Evolutionary conservation across 2,113 vertebrate species (phyloP), one percentile per base, ranked within the genome.

Genomic region (Merops nubicus): DNA sequence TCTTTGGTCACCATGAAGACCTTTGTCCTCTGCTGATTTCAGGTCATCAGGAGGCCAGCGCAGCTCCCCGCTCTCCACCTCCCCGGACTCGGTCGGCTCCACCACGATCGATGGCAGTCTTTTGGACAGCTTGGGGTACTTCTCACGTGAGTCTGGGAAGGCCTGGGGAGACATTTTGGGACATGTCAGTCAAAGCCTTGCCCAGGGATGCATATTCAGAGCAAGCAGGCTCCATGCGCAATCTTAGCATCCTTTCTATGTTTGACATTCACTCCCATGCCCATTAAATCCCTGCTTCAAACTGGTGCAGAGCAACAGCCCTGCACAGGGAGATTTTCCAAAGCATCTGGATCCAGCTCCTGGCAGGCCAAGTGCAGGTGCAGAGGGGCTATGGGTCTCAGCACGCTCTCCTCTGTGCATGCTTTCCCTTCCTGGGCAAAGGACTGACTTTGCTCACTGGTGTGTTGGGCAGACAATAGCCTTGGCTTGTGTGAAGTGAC

Each of bases 61-160:
- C 6, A 99, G 98, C 98, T 99, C 99, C 31, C 99, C 99, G 0
- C 99, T 99, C 96, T 99, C 99, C 91, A 99, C 99, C 57, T 99
- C 98, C 3, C 98, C 96, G 1, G 95, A 97, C 42, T 99, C 98
- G 0, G 98, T 98, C 0, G 99, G 98, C 96, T 99, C 99, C 88
- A 99, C 99, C 63, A 99, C 98, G 8, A 99, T 99, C 1, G 99
- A 99, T 0, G 99, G 99, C 88, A 99, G 97, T 50, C 99, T 98
- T 96, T 99, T 99, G 80, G 98, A 98, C 96, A 99, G 78, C 97
- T 99, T 99, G 23, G 99, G 98, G 81, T 98, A 98, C 89, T 98
- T 98, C 87, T 99, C 99, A 51, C 97, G 98, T 48, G 98, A 89
- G 50, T 99, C 99, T 85, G 98, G 97, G 95, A 99, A 99, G 89